Conservation (phyloP, 2,797 vertebrate genomes). For the Coendou prehensilis region DNA sequence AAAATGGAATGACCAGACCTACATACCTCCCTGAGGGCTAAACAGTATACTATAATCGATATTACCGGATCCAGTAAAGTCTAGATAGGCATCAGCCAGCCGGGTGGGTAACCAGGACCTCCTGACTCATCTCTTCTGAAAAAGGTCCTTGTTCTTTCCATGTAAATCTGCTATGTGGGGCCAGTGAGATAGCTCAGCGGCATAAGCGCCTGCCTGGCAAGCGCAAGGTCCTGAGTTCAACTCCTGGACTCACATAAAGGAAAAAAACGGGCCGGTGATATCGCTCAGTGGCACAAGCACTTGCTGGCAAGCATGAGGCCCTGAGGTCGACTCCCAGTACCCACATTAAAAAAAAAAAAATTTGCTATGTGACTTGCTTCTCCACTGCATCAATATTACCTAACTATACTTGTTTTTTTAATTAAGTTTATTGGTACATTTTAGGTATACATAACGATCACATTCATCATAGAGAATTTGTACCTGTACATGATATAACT, state of each 20-base stretch:
- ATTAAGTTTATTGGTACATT: not conserved
- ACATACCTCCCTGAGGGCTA: not conserved
- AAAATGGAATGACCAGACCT: not conserved
- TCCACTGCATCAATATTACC: not conserved
- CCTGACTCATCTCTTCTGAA: not conserved
- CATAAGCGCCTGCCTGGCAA: too few species aligned
- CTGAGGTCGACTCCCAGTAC: too few species aligned
- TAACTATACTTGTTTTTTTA: not conserved
- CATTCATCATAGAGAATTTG: not conserved
- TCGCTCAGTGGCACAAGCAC: too few species aligned
- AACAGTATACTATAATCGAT: not conserved
- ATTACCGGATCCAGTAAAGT: not conserved
- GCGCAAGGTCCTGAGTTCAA: too few species aligned
- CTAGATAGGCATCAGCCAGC: not conserved
- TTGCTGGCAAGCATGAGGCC: too few species aligned
- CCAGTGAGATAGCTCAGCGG: too few species aligned
- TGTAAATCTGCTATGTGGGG: not conserved
- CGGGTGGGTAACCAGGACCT: too few species aligned
- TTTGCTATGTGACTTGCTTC: not conserved
- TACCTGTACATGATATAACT: not conserved
- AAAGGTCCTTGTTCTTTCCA: not conserved
- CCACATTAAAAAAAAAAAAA: too few species aligned
- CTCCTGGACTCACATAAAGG: too few species aligned
- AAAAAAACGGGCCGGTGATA: too few species aligned
- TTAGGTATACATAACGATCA: not conserved